phyloP scores from a whole-genome alignment of 2,113 vertebrate species.

The Amphilophus citrinellus region DNA sequence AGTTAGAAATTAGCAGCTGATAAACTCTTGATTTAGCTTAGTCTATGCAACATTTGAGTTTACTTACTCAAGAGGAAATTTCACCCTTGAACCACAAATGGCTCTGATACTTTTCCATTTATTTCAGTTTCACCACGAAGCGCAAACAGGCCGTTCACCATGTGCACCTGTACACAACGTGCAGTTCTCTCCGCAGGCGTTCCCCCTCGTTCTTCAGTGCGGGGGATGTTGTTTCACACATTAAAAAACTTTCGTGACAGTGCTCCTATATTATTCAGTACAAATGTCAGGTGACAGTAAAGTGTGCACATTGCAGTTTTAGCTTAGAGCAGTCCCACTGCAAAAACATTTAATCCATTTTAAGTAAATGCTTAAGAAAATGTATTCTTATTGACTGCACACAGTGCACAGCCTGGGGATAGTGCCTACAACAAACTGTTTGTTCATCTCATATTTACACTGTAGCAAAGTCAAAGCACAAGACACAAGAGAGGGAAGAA shows the following conservation, averaged over 20 bases:
- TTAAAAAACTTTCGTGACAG: too few relatives aligned
- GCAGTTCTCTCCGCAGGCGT: neutral
- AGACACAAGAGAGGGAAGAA: neutral
- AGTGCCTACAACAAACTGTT: neutral
- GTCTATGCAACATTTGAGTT: neutral
- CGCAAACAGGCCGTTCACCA: neutral
- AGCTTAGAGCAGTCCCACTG: neutral
- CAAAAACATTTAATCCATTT: neutral
- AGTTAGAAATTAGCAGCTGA: neutral
- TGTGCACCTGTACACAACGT: neutral
- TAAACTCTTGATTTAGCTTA: neutral
- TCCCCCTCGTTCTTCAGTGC: neutral
- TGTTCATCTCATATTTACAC: neutral
- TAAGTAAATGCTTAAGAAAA: neutral
- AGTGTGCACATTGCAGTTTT: neutral
- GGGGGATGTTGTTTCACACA: too few relatives aligned
- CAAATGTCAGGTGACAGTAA: neutral
- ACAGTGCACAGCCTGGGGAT: neutral
- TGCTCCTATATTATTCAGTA: too few relatives aligned
- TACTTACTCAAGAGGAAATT: neutral
- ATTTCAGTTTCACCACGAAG: neutral
- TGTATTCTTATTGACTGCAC: neutral
- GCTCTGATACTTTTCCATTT: neutral
- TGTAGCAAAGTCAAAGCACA: neutral
- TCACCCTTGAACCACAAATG: neutral